Conservation (phyloP, 2,113 vertebrate genomes). For the Rhizomys pruinosus region DNA sequence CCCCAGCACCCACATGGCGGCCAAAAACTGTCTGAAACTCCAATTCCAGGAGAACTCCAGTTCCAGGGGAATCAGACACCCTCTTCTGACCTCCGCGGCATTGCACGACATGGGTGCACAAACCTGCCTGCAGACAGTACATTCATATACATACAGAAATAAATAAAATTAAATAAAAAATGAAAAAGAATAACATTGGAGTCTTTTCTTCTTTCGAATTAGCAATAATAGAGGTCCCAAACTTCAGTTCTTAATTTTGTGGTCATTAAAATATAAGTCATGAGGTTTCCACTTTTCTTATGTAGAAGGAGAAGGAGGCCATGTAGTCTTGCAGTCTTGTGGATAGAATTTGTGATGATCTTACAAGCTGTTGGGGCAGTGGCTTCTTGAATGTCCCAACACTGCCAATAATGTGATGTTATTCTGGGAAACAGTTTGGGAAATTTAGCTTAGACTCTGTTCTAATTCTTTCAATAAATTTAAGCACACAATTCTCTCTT, state of each 20-base stretch:
- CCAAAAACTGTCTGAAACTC: too few relatives aligned
- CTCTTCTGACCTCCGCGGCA: too few relatives aligned
- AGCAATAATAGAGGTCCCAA: neutral
- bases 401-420: slow-evolving; percentile 28
- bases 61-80: too few relatives aligned
- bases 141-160: too few relatives aligned
- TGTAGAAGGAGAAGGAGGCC: neutral
- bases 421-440: slow-evolving; percentile 34
- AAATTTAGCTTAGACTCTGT: neutral
- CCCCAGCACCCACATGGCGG: too few relatives aligned
- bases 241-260: neutral
- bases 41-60: too few relatives aligned
- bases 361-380: neutral
- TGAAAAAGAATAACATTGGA: neutral
- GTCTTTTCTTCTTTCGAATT: slow-evolving; percentile 29
- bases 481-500: neutral
- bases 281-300: neutral
- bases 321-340: neutral
- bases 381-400: slow-evolving; percentile 14
- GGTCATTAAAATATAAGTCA: neutral
- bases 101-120: too few relatives aligned
- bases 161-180: too few relatives aligned
- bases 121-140: too few relatives aligned
- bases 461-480: slow-evolving; percentile 40
- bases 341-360: neutral